Conservation (phyloP, 1,140 invertebrate genomes). For the Listronotus bonariensis region DNA sequence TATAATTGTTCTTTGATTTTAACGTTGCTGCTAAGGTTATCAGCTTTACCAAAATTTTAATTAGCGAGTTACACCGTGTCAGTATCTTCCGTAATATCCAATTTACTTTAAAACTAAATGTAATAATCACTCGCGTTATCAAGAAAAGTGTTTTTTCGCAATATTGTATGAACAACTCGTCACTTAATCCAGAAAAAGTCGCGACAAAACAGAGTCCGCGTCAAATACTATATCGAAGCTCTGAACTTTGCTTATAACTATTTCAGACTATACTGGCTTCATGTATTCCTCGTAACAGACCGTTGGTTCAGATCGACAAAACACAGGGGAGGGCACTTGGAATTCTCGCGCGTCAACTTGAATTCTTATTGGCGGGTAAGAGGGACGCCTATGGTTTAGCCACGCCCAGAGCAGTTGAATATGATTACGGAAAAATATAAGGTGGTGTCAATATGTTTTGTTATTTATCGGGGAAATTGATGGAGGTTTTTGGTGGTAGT, state of each 20-base stretch:
- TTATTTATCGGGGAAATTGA: constrained; percentile 52
- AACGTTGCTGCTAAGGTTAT: too few species aligned
- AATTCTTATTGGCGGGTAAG: constrained; percentile 25
- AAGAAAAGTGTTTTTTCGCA: not conserved
- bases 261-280: constrained; percentile 18
- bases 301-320: constrained; percentile 4
- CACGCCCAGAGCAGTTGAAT: constrained; percentile 44
- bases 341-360: not conserved
- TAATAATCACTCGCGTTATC: constrained; percentile 27
- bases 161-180: not conserved
- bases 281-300: constrained; percentile 16
- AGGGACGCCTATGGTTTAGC: constrained; percentile 31
- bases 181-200: not conserved
- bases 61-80: not conserved
- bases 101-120: not conserved
- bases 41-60: constrained; percentile 2
- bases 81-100: constrained; percentile 14
- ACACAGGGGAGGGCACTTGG: constrained; percentile 3
- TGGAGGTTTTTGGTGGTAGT: constrained; percentile 48
- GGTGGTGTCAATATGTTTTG: constrained; percentile 54
- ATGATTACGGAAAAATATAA: constrained; percentile 51
- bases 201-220: not conserved
- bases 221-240: not conserved
- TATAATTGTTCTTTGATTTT: too few species aligned
- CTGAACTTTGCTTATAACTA: constrained; percentile 24